A percentile compares a stretch with the other conserved stretches of the same genome.
Conservation (phyloP, 2,797 vertebrate species). For the Phoxinus dragarum region DNA sequence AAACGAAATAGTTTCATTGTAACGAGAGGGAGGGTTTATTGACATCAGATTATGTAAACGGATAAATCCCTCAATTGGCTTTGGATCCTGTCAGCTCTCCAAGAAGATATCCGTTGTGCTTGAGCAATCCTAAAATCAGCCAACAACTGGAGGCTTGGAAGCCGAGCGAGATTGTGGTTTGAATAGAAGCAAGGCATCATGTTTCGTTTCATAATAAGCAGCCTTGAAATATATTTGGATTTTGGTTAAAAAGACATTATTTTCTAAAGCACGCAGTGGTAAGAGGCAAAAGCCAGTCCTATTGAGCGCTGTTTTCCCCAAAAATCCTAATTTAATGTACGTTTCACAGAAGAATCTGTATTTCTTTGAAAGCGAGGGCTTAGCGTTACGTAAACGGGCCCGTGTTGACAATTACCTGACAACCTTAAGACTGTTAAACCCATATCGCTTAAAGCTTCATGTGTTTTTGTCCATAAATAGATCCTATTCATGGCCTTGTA, state of each 20-base stretch:
- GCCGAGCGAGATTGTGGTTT: constrained; percentile 27
- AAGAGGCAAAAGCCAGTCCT: constrained; percentile 54
- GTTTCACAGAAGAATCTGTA: constrained; percentile 3
- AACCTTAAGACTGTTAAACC: constrained; percentile 84
- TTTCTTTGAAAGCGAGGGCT: constrained; percentile 23
- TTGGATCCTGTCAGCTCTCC: constrained; percentile 52
- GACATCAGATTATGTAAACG: constrained; percentile 48
- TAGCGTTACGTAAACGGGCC: constrained; percentile 32
- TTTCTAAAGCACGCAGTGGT: constrained; percentile 59
- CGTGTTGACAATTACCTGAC: constrained; percentile 69
- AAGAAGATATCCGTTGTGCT: constrained; percentile 50
- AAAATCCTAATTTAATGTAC: background rate
- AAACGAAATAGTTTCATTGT: constrained; percentile 7
- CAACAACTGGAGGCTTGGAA: constrained; percentile 38
- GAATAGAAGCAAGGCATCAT: constrained; percentile 21
- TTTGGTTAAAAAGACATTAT: background rate
- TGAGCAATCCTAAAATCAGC: constrained; percentile 51
- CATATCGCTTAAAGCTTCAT: constrained; percentile 74
- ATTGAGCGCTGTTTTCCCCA: background rate
- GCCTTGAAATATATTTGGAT: constrained; percentile 31
- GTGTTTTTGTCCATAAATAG: constrained; percentile 61
- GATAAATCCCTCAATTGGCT: constrained; percentile 57
- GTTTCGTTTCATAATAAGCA: constrained; percentile 49
- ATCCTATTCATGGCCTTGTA: constrained; percentile 34
- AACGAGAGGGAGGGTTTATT: background rate